Base-by-base conservation (phyloP, 2,113 vertebrate genomes). In the Nothocercus nigrocapillus region DNA sequence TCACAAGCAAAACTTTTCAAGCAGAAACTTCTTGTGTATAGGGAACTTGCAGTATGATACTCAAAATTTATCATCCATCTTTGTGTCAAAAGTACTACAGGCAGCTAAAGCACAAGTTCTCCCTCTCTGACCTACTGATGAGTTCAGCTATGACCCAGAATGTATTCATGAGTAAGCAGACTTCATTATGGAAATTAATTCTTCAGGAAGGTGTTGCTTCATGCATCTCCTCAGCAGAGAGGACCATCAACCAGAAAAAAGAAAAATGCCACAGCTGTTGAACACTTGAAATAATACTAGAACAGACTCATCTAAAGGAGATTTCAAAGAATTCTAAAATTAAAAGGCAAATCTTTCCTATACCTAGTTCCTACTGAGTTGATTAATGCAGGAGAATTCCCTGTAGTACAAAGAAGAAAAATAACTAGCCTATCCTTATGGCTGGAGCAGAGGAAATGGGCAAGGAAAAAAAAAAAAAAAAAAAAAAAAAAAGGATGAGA, bases 111-210 rank as follows among this genome's bases (percentile, higher is more conserved):
- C 74, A 90, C 3, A 66, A 94, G 68, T 77, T 95, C 87, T 90
- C 62, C 61, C 73, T 34, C 73, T 92, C 91, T 38, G 25, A 95
- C 81, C 84, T 66, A 5, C 75, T 70, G 70, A 88, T 88, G 61
- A 96, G 53, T 81, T 90, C 87, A 83, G 95, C 64, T 54, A 66
- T 82, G 95, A 96, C 86, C 91, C 95, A 68, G 95, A 92, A 95
- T 78, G 58, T 40, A 72, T 93, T 93, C 38, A 80, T 16, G 45
- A 93, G 51, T 82, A 94, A 96, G 58, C 74, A 94, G 67, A 66
- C 84, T 93, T 95, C 82, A 67, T 94, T 87, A 86, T 13, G 12
- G 89, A 97, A 96, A 97, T 95, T 96, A 96, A 88, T 95, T 95
- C 87, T 96, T 88, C 44, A 93, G 63, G 28, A 97, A 94, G 59